Evolutionary conservation across 2,113 vertebrate species (phyloP), one percentile per base, ranked within the genome.

Genomic region (Rhinolophus ferrumequinum): DNA sequence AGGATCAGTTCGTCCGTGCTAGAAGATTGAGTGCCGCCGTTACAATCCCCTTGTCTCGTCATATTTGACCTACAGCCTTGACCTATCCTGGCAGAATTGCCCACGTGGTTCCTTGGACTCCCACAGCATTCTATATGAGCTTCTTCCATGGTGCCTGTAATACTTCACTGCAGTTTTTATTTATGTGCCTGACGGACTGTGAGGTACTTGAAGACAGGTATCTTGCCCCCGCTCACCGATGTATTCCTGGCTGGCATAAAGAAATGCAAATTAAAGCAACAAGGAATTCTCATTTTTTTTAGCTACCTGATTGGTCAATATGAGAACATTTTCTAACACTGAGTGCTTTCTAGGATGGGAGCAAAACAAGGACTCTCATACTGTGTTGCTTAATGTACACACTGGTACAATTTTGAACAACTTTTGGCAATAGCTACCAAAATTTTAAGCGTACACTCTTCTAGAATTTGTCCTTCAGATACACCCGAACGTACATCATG

Each of bases 261-360:
- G 50, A 73, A 75, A 92, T 60, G 15, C 44, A 93, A 70, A 85
- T 72, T 75, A 70, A 91, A 95, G 41, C 72, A 80, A 80, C 11
- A 54, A 67, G 70, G 22, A 35, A n/a, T 70, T 77, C 50, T 86
- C 4, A 38, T 19, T 54, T 52, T 52, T 66, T 69, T 88, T 64
- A 41, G 35, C 41, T 38, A 35, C 14, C 56, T 62, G 35, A 30
- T 19, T 47, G 35, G 7, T 16, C 56, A 90, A 28, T 80, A 58
- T 38, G 50, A 83, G 28, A 88, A 84, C 7, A 41, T n/a, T 86
- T 90, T 90, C 64, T 41, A 90, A 88, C 12, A 75, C 10, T 26
- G 6, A 38, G 5, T 58, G 11, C 64, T 96, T 88, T 82, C 67
- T 38, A 67, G 67, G 28, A n/a, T 15, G 16, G 26, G 3, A 8